Percentiles rank a stretch among this genome's conserved stretches.
These are phyloP conservation scores for Zaprionus obscuricornis DNA, from an alignment of 2,888 invertebrate genomes.

Conservation along the genomic window DNA sequence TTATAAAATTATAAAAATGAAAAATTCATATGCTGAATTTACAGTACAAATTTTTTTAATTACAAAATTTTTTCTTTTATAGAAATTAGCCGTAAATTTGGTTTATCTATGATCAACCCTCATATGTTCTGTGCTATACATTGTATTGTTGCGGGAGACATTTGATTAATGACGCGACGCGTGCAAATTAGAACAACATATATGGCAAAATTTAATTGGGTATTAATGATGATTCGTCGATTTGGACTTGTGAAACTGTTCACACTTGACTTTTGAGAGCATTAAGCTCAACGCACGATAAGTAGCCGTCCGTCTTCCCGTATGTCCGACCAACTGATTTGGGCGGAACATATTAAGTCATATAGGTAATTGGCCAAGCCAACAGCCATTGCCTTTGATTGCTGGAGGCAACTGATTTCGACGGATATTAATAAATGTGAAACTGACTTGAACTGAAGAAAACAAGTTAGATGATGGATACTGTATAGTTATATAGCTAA, in stretches of 20 bases:
- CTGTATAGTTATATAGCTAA: no score
- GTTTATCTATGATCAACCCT: no score
- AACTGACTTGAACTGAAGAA: no score
- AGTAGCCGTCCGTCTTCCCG: slow-evolving; percentile 54
- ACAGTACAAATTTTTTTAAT: no score
- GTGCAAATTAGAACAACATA: slow-evolving; percentile 72
- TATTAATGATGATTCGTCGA: slow-evolving; percentile 68
- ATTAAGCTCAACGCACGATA: slow-evolving; percentile 26
- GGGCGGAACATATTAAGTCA: slow-evolving; percentile 35
- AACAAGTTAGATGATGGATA: no score
- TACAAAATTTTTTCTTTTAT: no score
- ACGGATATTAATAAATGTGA: background rate
- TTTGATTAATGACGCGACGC: slow-evolving; percentile 66
- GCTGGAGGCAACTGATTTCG: slow-evolving; percentile 34
- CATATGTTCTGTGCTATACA: no score
- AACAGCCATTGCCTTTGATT: slow-evolving; percentile 8
- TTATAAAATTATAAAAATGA: background rate
- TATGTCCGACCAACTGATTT: no score
- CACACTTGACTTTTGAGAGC: slow-evolving; percentile 43
- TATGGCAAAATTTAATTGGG: slow-evolving; percentile 69
- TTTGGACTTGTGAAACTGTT: slow-evolving; percentile 46
- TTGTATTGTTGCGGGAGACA: slow-evolving; percentile 23
- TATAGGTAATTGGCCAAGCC: slow-evolving; percentile 49
- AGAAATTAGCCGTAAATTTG: no score
- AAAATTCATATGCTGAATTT: no score